phyloP scores from a whole-genome alignment of 2,797 vertebrate species.

The Xyrichtys novacula region DNA sequence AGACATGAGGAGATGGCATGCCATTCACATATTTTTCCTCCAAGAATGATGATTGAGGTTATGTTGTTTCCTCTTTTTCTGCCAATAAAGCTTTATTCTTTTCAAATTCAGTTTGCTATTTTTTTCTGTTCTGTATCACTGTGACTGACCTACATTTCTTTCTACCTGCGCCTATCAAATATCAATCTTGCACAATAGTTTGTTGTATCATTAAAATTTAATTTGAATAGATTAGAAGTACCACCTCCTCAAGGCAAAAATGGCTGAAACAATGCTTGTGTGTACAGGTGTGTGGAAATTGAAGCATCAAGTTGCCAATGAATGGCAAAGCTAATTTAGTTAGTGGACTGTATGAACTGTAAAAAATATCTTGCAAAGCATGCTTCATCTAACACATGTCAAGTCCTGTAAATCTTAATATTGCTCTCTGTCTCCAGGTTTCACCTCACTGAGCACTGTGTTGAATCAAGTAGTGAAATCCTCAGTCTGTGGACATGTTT shows the following conservation, averaged over 20 bases:
- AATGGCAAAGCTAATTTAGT: not conserved
- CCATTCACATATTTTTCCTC: not conserved
- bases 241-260: slow-evolving; percentile 41
- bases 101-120: not conserved
- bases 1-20: not conserved
- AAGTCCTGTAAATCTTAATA: slow-evolving; percentile 9
- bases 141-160: slow-evolving; percentile 6
- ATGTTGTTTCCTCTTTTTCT: not conserved
- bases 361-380: slow-evolving; percentile 5
- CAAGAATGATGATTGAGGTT: not conserved
- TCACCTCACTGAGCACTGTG: slow-evolving; percentile 45
- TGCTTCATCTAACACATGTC: slow-evolving; percentile 10
- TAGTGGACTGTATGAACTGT: not conserved
- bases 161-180: not conserved
- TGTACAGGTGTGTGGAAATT: slow-evolving; percentile 45
- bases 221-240: slow-evolving; percentile 57
- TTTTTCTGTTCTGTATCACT: not conserved
- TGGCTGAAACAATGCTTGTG: slow-evolving; percentile 40
- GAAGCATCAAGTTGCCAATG: not conserved
- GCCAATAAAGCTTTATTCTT: not conserved
- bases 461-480: slow-evolving; percentile 55
- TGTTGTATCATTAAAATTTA: slow-evolving; percentile 25
- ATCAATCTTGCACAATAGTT: slow-evolving; percentile 23
- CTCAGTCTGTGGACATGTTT: slow-evolving; percentile 47
- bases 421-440: slow-evolving; percentile 21